Evolutionary conservation across 2,888 invertebrate species (phyloP).

Genomic region (Anticlea derivata): DNA sequence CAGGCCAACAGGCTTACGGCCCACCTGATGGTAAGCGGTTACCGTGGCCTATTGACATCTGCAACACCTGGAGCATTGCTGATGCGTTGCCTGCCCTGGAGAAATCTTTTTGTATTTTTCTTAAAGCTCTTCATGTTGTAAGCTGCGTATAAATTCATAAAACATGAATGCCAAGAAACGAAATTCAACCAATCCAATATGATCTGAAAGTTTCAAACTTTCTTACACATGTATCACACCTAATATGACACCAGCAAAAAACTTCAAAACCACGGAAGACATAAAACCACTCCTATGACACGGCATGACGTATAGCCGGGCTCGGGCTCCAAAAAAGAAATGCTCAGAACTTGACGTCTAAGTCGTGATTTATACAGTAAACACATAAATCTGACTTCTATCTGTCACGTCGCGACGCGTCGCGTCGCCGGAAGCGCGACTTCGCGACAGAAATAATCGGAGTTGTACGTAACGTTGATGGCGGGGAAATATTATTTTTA

Average conservation of each 20-base stretch:
- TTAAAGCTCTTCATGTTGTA: no score
- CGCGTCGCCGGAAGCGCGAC: constrained; percentile 28
- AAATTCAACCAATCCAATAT: constrained; percentile 6
- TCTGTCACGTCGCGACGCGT: constrained; percentile 60
- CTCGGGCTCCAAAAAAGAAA: constrained; percentile 69
- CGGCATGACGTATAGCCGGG: constrained; percentile 67
- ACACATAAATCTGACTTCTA: constrained; percentile 84
- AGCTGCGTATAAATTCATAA: no score
- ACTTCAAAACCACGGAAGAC: constrained; percentile 57
- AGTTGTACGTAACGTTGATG: constrained; percentile 35
- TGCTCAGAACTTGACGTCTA: constrained; percentile 57
- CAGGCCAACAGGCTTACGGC: no score
- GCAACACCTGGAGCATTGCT: no score
- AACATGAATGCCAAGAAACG: background rate
- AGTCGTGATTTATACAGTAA: constrained; percentile 81
- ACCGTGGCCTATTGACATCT: no score
- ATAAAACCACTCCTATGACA: constrained; percentile 49
- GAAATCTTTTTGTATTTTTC: no score
- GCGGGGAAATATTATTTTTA: constrained; percentile 19
- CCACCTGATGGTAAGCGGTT: no score
- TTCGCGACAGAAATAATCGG: constrained; percentile 44
- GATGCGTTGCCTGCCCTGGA: no score
- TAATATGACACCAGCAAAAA: constrained; percentile 26
- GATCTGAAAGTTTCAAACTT: constrained; percentile 9
- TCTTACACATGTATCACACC: constrained; percentile 22